Evolutionary conservation across 2,888 invertebrate genomes (phyloP).

Genomic region (Hanleya hanleyi): DNA sequence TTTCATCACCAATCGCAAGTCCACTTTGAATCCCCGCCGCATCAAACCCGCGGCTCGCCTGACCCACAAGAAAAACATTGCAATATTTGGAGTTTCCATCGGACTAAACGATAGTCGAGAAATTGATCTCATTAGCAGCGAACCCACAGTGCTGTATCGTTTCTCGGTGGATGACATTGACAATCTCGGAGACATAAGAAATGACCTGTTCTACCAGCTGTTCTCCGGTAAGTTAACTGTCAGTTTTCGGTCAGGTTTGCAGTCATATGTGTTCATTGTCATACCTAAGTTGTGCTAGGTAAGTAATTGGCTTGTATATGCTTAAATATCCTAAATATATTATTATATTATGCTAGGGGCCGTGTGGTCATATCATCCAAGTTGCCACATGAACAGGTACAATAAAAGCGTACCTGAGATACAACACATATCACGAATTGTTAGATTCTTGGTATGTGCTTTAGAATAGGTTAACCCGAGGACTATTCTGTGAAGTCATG

Average conservation of each 20-base stretch:
- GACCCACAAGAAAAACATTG: not conserved
- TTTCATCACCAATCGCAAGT: constrained; percentile 39
- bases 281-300: too few species aligned
- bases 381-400: too few species aligned
- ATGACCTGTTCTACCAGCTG: not conserved
- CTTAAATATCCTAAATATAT: too few species aligned
- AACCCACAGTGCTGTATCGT: constrained; percentile 21
- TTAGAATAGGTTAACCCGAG: too few species aligned
- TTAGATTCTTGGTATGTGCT: too few species aligned
- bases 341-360: too few species aligned
- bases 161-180: not conserved
- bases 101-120: constrained; percentile 21
- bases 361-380: too few species aligned
- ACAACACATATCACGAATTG: too few species aligned
- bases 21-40: constrained; percentile 28
- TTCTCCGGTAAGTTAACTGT: not conserved
- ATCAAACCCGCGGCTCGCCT: constrained; percentile 23
- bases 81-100: not conserved
- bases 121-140: constrained; percentile 30
- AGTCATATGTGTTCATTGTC: too few species aligned
- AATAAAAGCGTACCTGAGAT: too few species aligned
- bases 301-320: too few species aligned
- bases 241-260: not conserved
- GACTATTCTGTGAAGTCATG: too few species aligned
- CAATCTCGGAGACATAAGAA: not conserved